Conservation (phyloP, 2,888 invertebrate species). For the Diploptera punctata region DNA sequence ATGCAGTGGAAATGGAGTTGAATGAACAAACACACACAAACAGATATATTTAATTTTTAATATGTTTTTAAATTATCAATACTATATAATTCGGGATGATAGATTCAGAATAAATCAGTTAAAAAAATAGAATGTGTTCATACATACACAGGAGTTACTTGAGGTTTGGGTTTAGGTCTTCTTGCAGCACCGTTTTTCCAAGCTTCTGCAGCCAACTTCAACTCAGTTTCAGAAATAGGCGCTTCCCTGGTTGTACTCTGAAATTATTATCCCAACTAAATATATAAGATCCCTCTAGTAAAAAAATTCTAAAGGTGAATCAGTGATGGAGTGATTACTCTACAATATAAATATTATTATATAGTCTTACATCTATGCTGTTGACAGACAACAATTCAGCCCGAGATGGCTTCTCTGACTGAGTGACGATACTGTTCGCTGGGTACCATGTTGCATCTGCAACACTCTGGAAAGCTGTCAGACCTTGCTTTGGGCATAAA, state of each 20-base stretch:
- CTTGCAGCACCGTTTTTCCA: slow-evolving; percentile 61
- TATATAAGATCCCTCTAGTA: too few relatives aligned
- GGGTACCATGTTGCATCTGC: slow-evolving; percentile 33
- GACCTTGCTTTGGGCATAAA: slow-evolving; percentile 31
- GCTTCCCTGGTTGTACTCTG: slow-evolving; percentile 38
- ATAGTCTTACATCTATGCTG: slow-evolving; percentile 35
- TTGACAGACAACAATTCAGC: background rate
- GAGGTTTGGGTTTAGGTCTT: slow-evolving; percentile 55
- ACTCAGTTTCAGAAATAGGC: slow-evolving; percentile 64
- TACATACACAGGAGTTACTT: slow-evolving; percentile 61
- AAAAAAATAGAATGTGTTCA: background rate
- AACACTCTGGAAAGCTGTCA: slow-evolving; percentile 18
- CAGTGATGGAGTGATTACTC: too few relatives aligned
- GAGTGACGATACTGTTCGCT: background rate
- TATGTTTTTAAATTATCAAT: too few relatives aligned
- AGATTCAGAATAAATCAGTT: too few relatives aligned
- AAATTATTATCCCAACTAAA: too few relatives aligned
- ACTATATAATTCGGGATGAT: too few relatives aligned
- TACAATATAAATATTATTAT: too few relatives aligned
- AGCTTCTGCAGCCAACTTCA: slow-evolving; percentile 62
- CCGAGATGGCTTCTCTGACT: background rate
- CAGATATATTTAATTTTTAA: too few relatives aligned
- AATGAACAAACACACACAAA: too few relatives aligned
- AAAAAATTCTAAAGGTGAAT: too few relatives aligned
- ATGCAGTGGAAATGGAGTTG: too few relatives aligned